Base-by-base conservation (phyloP, 2,113 vertebrate species). In the Pterocles gutturalis region DNA sequence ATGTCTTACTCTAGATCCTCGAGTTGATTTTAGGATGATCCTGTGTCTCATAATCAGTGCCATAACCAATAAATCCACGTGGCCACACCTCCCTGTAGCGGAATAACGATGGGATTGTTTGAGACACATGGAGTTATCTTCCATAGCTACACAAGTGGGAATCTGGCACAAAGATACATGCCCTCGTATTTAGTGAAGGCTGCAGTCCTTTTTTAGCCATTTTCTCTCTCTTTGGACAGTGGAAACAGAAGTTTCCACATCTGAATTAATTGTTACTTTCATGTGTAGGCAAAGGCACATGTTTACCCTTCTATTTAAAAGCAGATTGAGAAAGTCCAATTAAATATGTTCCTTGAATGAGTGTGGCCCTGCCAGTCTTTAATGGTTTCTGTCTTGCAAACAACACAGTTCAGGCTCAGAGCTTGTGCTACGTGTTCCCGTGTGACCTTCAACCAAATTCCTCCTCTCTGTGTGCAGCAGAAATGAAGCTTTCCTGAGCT, bases 391-490 rank as follows among this genome's bases (percentile, higher is more conserved):
- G 31, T 15, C 67, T 77, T 78, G 34, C 84, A 91, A 48, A 77
- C 45, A 57, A 2, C 17, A 79, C 17, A 79, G 34, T 33, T 82
- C 31, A 58, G 46, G 18, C 53, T 54, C 65, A 60, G 67, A 83
- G 71, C 64, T 80, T 64, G 13, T 48, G 21, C 65, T 90, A 2
- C 0, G 0, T 34, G 48, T 29, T 86, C 29, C 33, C 3, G 0
- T 55, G 31, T 90, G 66, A 64, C 64, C 53, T 76, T 57, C 57
- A 49, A 0, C 31, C 46, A 71, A 55, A 41, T 18, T 9, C 9
- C 26, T 60, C 7, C 41, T 55, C 24, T 41, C 17, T 38, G 6
- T 31, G 15, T 71, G 69, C 69, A 17, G 33, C 46, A 43, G 31
- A 48, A 64, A 62, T 24, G 29, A 45, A 66, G 5, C 3, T 46